Evolutionary conservation across 1,140 invertebrate genomes (phyloP).

Genomic region (Drosophila orosa): DNA sequence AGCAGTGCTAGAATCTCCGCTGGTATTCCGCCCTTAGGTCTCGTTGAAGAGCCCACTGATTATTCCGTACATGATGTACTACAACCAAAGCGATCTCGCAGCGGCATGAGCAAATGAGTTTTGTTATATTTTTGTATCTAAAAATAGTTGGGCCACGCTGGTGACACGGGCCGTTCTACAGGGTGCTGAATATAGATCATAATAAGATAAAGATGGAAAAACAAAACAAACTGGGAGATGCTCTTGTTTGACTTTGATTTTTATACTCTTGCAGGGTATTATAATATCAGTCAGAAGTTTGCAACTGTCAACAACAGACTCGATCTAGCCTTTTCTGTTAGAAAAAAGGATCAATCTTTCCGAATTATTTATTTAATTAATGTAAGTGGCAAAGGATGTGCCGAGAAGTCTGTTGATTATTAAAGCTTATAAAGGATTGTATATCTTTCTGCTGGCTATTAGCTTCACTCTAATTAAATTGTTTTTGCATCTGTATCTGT

Average conservation of each 20-base stretch:
- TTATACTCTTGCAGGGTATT: neutral
- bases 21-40: constrained; percentile 53
- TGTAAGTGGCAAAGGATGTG: neutral
- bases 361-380: neutral
- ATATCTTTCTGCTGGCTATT: neutral
- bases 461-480: neutral
- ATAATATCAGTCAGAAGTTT: neutral
- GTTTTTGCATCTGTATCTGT: neutral
- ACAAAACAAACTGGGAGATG: neutral
- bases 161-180: constrained; percentile 44
- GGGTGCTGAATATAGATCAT: constrained; percentile 42
- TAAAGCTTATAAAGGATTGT: neutral
- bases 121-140: constrained; percentile 67
- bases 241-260: neutral
- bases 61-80: constrained; percentile 50
- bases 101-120: constrained; percentile 57
- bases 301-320: no score
- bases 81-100: constrained; percentile 7
- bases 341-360: no score
- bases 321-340: no score
- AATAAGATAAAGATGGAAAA: neutral
- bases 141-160: constrained; percentile 61
- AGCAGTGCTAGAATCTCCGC: constrained; percentile 53
- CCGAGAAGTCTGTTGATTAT: neutral
- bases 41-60: constrained; percentile 42